phyloP scores from a whole-genome alignment of 2,888 invertebrate genomes.

The Sepioteuthis lessoniana region DNA sequence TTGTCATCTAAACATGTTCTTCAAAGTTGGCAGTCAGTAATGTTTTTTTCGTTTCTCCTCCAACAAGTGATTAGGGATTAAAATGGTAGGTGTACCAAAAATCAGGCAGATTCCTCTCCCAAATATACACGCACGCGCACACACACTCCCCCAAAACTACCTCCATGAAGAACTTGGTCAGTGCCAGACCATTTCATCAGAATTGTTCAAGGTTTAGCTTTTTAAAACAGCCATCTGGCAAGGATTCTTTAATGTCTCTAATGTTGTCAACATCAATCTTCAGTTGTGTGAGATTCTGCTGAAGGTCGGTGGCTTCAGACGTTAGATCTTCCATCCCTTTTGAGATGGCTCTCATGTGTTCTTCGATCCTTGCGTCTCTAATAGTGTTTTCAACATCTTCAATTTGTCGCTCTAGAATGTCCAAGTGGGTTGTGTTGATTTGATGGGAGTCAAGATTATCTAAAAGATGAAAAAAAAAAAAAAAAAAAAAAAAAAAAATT shows the following conservation, averaged over 20 bases:
- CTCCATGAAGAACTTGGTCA: no score
- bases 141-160: no score
- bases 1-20: no score
- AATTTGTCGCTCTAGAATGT: slow-evolving; percentile 73
- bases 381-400: slow-evolving; percentile 69
- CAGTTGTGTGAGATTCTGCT: slow-evolving; percentile 64
- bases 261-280: slow-evolving; percentile 70
- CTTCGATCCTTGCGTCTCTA: slow-evolving; percentile 66
- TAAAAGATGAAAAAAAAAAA: background rate
- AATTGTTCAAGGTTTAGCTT: slow-evolving; percentile 49
- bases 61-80: no score
- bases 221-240: slow-evolving; percentile 72
- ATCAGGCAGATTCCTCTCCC: no score
- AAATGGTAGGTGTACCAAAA: no score
- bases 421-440: slow-evolving; percentile 65
- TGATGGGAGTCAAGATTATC: slow-evolving; percentile 40
- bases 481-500: background rate
- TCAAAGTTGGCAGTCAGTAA: no score
- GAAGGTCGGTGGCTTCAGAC: slow-evolving; percentile 62
- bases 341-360: slow-evolving; percentile 62
- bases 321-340: slow-evolving; percentile 60
- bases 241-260: slow-evolving; percentile 68
- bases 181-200: no score
- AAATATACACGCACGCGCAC: no score
- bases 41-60: no score